These are phyloP conservation scores for Aromia moschata DNA, from an alignment of 2,888 invertebrate genomes.

Conservation along the genomic window DNA sequence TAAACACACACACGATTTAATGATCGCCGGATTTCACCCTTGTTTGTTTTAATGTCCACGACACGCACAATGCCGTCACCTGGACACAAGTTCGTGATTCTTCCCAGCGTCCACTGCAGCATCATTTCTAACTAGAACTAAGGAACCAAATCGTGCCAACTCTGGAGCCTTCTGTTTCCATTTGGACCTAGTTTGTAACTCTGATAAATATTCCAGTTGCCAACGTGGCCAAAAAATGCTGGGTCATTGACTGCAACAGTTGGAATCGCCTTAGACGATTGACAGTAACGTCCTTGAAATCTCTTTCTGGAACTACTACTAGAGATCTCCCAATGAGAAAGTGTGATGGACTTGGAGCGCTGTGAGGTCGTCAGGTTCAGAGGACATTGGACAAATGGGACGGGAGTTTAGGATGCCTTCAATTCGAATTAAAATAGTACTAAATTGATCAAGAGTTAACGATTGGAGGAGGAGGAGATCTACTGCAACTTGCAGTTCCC, in stretches of 20 bases:
- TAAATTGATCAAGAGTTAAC: constrained; percentile 20
- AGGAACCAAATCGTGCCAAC: neutral
- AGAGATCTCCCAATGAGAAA: neutral
- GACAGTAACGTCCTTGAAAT: neutral
- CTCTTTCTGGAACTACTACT: neutral
- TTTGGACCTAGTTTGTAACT: neutral
- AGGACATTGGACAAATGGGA: neutral
- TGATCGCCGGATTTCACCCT: neutral
- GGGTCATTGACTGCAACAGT: neutral
- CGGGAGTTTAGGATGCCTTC: constrained; percentile 1
- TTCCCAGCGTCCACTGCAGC: neutral
- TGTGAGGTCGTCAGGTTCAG: neutral
- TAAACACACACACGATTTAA: neutral
- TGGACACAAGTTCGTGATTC: neutral
- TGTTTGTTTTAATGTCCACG: neutral
- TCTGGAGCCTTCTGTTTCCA: neutral
- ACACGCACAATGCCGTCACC: neutral
- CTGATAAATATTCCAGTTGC: neutral
- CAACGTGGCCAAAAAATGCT: neutral
- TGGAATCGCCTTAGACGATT: neutral
- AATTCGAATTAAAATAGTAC: neutral
- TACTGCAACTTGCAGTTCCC: no score
- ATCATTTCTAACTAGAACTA: neutral
- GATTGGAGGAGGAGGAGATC: no score
- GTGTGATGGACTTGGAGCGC: neutral